Evolutionary conservation across 2,113 vertebrate genomes (phyloP).

Genomic region (Motacilla alba): DNA sequence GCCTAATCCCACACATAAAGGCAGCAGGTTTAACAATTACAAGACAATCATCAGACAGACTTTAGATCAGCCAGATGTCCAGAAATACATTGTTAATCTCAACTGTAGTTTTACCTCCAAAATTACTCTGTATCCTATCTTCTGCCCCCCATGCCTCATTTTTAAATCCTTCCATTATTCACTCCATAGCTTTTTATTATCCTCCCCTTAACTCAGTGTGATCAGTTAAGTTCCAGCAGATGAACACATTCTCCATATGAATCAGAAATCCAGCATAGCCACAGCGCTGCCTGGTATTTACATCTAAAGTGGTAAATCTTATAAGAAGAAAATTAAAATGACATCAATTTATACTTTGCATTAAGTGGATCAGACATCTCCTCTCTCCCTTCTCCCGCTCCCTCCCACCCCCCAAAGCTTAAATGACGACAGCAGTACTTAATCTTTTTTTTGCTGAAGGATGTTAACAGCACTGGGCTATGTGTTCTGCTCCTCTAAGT

Average conservation of each 20-base stretch:
- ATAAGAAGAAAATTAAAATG: slow-evolving; percentile 53
- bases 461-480: slow-evolving; percentile 1
- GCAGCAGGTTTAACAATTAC: slow-evolving; percentile 1
- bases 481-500: not conserved
- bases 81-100: slow-evolving; percentile 38
- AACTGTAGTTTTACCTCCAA: not conserved
- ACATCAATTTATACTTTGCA: slow-evolving; percentile 49
- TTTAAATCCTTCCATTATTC: slow-evolving; percentile 56
- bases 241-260: slow-evolving; percentile 26
- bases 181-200: slow-evolving; percentile 58
- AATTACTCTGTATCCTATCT: slow-evolving; percentile 1
- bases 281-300: slow-evolving; percentile 46
- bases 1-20: not conserved
- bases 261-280: slow-evolving; percentile 20
- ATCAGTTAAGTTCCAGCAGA: slow-evolving; percentile 56
- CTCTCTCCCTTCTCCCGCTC: not conserved
- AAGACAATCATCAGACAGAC: not conserved
- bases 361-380: slow-evolving; percentile 57
- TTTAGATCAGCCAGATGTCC: slow-evolving; percentile 48
- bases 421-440: slow-evolving; percentile 31
- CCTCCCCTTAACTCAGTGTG: slow-evolving; percentile 39
- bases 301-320: slow-evolving; percentile 59
- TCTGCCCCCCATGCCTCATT: slow-evolving; percentile 4
- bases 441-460: slow-evolving; percentile 37
- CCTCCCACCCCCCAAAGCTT: not conserved